These are phyloP conservation scores for Chymomyza caudatula DNA, from an alignment of 2,888 invertebrate species.

Conservation along the genomic window DNA sequence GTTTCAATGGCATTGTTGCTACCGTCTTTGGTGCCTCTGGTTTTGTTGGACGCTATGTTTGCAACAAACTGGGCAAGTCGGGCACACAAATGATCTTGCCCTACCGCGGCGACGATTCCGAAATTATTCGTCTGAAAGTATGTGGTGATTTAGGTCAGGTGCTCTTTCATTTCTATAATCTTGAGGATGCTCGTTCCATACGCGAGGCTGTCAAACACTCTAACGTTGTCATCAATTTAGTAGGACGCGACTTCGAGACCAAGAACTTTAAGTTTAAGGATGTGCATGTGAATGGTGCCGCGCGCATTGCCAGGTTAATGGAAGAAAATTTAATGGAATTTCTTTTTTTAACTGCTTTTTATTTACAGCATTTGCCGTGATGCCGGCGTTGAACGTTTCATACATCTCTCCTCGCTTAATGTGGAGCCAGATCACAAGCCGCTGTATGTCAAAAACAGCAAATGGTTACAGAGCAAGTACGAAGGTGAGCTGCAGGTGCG, in stretches of 20 bases:
- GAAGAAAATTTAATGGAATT: constrained; percentile 37
- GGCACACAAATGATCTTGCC: constrained; percentile 95
- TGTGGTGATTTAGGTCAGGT: constrained; percentile 97
- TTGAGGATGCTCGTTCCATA: constrained; percentile 92
- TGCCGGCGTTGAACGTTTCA: constrained; percentile 92
- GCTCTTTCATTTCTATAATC: constrained; percentile 89
- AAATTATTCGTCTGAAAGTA: constrained; percentile 87
- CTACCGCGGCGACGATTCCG: constrained; percentile 92
- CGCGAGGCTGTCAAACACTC: constrained; percentile 93
- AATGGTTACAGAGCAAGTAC: constrained; percentile 88
- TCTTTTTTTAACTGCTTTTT: not conserved
- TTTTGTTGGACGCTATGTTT: constrained; percentile 91
- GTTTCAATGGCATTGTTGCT: constrained; percentile 97
- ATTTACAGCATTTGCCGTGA: constrained; percentile 81
- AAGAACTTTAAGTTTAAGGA: constrained; percentile 91
- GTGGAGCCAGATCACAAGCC: constrained; percentile 85
- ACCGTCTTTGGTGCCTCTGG: constrained; percentile 98
- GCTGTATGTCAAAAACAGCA: constrained; percentile 83
- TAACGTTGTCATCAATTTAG: constrained; percentile 96
- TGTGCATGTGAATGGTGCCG: constrained; percentile 91
- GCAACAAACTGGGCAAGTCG: constrained; percentile 92
- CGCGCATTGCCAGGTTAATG: constrained; percentile 90
- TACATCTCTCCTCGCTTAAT: constrained; percentile 95
- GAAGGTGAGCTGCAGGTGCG: constrained; percentile 93
- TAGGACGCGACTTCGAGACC: constrained; percentile 95